phyloP scores from a whole-genome alignment of 2,888 invertebrate genomes.

The Drosophila flavopinicola region DNA sequence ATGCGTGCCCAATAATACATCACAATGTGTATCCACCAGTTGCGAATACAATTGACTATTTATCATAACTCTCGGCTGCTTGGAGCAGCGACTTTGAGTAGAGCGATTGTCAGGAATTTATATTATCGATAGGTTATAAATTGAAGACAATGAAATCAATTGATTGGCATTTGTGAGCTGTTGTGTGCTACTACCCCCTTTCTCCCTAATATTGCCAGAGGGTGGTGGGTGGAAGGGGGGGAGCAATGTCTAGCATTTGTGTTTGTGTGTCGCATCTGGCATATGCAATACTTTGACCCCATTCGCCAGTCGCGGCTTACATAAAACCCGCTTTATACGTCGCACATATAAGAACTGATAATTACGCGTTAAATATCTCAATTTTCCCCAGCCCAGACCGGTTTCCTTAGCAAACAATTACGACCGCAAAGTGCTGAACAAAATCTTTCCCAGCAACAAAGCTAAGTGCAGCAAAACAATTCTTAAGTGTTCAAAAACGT shows the following conservation, averaged over 20 bases:
- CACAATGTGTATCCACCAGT: constrained; percentile 36
- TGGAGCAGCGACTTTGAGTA: constrained; percentile 3
- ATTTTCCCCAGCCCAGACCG: constrained; percentile 63
- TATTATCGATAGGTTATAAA: constrained; percentile 77
- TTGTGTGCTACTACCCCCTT: constrained; percentile 3
- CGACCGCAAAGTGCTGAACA: constrained; percentile 11
- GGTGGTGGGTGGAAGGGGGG: no score
- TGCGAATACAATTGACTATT: constrained; percentile 38
- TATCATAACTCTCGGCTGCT: constrained; percentile 38
- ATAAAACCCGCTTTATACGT: constrained; percentile 42
- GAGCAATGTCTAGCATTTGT: constrained; percentile 3
- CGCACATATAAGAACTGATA: constrained; percentile 53
- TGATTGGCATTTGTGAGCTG: constrained; percentile 72
- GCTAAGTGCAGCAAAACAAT: background rate
- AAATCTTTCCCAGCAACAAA: constrained; percentile 1
- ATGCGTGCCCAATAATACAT: constrained; percentile 23
- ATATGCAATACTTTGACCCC: constrained; percentile 73
- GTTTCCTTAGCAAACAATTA: constrained; percentile 48
- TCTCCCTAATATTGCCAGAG: no score
- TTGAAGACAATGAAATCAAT: constrained; percentile 80
- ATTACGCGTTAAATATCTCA: constrained; percentile 73
- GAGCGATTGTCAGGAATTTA: constrained; percentile 59
- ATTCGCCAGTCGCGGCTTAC: constrained; percentile 59
- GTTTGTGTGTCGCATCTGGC: constrained; percentile 26
- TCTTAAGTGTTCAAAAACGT: background rate